Conservation (phyloP, 1,140 invertebrate species). For the Chelonus insularis region DNA sequence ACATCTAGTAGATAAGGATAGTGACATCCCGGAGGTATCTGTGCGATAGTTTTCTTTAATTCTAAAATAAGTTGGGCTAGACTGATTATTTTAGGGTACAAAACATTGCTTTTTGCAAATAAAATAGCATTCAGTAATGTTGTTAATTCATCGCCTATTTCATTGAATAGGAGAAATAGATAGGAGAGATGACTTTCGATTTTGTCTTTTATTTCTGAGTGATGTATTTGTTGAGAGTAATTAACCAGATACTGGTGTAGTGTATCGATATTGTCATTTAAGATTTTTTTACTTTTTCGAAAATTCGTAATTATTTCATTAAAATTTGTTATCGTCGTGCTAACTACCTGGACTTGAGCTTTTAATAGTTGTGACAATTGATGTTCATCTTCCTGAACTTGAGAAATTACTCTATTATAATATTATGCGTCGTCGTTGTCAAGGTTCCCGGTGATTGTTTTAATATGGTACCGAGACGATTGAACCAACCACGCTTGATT, state of each 20-base stretch:
- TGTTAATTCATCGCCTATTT: constrained; percentile 2
- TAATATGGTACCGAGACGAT: constrained; percentile 11
- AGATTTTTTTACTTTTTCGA: background rate
- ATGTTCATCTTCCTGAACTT: constrained; percentile 18
- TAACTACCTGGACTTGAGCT: constrained; percentile 11
- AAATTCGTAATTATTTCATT: too few relatives aligned
- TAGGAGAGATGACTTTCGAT: constrained; percentile 1
- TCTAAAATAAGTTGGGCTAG: constrained; percentile 1
- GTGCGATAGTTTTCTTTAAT: constrained; percentile 4
- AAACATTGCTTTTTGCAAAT: background rate
- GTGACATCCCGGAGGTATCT: background rate
- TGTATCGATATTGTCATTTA: constrained; percentile 3
- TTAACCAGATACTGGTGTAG: background rate
- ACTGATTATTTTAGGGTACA: constrained; percentile 6
- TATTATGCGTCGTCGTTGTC: too few relatives aligned
- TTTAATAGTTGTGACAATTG: constrained; percentile 4
- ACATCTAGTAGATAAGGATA: constrained; percentile 4
- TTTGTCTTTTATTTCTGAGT: constrained; percentile 1
- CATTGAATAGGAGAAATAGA: constrained; percentile 6
- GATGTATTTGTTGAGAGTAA: background rate
- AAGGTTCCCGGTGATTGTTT: too few relatives aligned
- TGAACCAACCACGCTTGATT: constrained; percentile 5
- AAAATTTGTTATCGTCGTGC: too few relatives aligned
- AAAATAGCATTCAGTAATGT: background rate
- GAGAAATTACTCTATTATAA: constrained; percentile 17